These are phyloP conservation scores for Halcyon malimbica DNA, from an alignment of 2,113 vertebrate genomes.

Conservation along the genomic window DNA sequence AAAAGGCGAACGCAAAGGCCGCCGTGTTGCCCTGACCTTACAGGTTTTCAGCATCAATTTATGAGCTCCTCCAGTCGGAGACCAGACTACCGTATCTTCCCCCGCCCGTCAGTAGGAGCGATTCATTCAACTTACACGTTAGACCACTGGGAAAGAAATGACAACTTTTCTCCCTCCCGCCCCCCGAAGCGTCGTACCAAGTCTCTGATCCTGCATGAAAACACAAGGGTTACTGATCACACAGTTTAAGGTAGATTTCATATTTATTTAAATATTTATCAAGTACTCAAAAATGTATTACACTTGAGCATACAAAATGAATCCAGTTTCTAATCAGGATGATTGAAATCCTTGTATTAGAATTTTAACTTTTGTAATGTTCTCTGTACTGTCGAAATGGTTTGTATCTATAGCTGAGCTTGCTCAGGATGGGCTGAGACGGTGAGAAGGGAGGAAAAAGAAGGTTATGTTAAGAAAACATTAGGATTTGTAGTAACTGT, in stretches of 20 bases:
- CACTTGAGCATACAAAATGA: slow-evolving; percentile 70
- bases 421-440: slow-evolving; percentile 46
- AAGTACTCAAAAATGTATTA: slow-evolving; percentile 69
- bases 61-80: not conserved
- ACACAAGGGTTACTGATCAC: slow-evolving; percentile 51
- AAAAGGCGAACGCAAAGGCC: not conserved
- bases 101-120: not conserved
- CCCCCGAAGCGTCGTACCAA: not conserved
- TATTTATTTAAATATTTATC: slow-evolving; percentile 76
- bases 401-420: slow-evolving; percentile 47
- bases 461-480: slow-evolving; percentile 63
- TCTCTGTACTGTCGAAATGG: slow-evolving; percentile 48
- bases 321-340: slow-evolving; percentile 69
- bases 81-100: not conserved
- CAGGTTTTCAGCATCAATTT: not conserved
- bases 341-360: slow-evolving; percentile 59
- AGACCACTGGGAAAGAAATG: not conserved
- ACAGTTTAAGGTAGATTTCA: slow-evolving; percentile 62
- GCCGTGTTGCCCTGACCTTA: not conserved
- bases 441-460: slow-evolving; percentile 37
- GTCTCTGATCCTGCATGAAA: slow-evolving; percentile 39
- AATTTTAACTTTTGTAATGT: slow-evolving; percentile 14
- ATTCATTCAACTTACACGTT: not conserved
- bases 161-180: slow-evolving; percentile 15
- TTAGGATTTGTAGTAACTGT: slow-evolving; percentile 25